phyloP scores from a whole-genome alignment of 2,797 vertebrate species.

The Microcaecilia unicolor region DNA sequence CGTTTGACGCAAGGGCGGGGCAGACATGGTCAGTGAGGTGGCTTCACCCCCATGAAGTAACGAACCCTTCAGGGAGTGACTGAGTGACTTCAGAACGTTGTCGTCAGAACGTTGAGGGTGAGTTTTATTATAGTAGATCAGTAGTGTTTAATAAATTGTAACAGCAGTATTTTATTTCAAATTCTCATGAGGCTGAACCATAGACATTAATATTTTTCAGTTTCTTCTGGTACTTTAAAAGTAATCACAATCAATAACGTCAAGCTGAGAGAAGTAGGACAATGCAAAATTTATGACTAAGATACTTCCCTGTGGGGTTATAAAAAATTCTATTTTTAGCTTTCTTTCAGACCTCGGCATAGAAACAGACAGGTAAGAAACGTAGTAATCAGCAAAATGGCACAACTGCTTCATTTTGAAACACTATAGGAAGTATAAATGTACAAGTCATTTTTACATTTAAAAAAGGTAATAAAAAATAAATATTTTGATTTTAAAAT shows the following conservation, averaged over 20 bases:
- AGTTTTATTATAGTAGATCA: no score
- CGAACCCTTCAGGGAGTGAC: no score
- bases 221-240: slow-evolving; percentile 49
- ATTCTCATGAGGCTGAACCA: slow-evolving; percentile 16
- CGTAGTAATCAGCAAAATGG: slow-evolving; percentile 40
- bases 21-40: no score
- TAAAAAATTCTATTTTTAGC: slow-evolving; percentile 70
- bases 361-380: slow-evolving; percentile 60
- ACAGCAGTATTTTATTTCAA: slow-evolving; percentile 10
- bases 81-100: no score
- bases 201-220: slow-evolving; percentile 30
- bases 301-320: slow-evolving; percentile 27
- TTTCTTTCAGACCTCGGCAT: slow-evolving; percentile 53
- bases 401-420: slow-evolving; percentile 26
- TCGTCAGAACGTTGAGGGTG: no score
- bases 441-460: slow-evolving; percentile 19
- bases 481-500: slow-evolving; percentile 1
- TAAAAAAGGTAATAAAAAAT: slow-evolving; percentile 1
- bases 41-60: no score
- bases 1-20: no score
- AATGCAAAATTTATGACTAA: slow-evolving; percentile 50
- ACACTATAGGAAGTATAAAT: neutral
- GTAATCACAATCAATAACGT: slow-evolving; percentile 52
- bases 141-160: no score
- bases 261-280: slow-evolving; percentile 44